These are phyloP conservation scores for Popillia japonica DNA, from an alignment of 1,140 invertebrate species.

Conservation along the genomic window DNA sequence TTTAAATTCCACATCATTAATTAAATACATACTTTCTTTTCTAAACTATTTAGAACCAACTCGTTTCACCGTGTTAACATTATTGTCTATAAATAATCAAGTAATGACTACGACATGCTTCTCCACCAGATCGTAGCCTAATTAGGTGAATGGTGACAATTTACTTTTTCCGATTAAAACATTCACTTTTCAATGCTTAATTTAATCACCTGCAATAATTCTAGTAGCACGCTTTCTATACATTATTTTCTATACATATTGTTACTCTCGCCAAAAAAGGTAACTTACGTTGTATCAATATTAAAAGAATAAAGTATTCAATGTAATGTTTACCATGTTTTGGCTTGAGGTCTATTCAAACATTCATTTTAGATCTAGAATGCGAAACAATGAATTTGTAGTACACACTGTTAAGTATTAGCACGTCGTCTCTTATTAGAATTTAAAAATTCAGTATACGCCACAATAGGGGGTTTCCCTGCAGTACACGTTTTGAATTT, in stretches of 20 bases:
- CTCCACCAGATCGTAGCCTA: not conserved
- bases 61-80: not conserved
- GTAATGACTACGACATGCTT: not conserved
- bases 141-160: not conserved
- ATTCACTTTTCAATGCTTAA: not conserved
- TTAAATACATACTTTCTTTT: not conserved
- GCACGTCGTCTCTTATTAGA: not conserved
- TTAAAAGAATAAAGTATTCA: too few relatives aligned
- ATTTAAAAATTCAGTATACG: constrained; percentile 12
- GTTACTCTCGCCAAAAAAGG: too few relatives aligned
- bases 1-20: not conserved
- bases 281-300: too few relatives aligned
- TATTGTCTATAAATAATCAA: not conserved
- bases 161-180: not conserved
- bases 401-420: not conserved
- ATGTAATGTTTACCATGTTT: too few relatives aligned
- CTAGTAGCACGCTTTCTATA: not conserved
- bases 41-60: not conserved
- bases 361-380: not conserved
- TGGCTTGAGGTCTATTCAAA: not conserved
- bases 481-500: not conserved
- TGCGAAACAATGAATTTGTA: not conserved
- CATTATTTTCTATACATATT: too few relatives aligned
- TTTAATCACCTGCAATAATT: not conserved
- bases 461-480: not conserved